phyloP scores from a whole-genome alignment of 2,888 invertebrate genomes.

The Drosophila aldrichi region DNA sequence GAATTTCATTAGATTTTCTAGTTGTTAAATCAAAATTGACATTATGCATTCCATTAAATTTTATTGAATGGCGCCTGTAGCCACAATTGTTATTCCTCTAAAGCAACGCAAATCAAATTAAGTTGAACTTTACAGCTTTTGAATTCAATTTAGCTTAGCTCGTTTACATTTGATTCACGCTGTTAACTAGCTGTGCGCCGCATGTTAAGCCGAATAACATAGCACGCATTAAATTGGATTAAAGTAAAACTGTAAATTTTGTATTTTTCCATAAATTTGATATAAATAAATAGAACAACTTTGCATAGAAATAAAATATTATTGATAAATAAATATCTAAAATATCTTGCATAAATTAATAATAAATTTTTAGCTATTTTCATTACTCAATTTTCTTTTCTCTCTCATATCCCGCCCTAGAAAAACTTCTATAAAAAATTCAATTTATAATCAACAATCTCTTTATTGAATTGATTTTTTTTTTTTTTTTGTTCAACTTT shows the following conservation, averaged over 20 bases:
- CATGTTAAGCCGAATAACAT: no score
- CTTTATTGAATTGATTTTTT: conserved; percentile 2
- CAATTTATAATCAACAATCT: neutral
- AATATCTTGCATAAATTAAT: neutral
- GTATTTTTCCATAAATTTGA: no score
- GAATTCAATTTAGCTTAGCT: neutral
- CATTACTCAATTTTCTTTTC: neutral
- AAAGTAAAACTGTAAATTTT: no score
- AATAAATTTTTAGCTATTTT: neutral
- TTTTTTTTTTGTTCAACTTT: conserved; percentile 1
- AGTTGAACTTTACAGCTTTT: neutral
- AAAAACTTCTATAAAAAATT: neutral
- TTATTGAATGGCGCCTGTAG: conserved; percentile 26
- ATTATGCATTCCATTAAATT: conserved; percentile 53
- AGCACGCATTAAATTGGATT: no score
- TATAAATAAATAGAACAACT: no score
- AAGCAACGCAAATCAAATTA: conserved; percentile 1
- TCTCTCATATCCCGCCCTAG: neutral
- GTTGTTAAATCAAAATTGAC: conserved; percentile 68
- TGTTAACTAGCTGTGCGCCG: neutral
- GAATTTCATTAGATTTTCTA: conserved; percentile 69
- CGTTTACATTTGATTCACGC: neutral
- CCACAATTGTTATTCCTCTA: conserved; percentile 40
- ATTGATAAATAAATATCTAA: no score
- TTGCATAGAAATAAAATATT: no score